Conservation (phyloP, 2,888 invertebrate genomes). For the Nowickia ferox region DNA sequence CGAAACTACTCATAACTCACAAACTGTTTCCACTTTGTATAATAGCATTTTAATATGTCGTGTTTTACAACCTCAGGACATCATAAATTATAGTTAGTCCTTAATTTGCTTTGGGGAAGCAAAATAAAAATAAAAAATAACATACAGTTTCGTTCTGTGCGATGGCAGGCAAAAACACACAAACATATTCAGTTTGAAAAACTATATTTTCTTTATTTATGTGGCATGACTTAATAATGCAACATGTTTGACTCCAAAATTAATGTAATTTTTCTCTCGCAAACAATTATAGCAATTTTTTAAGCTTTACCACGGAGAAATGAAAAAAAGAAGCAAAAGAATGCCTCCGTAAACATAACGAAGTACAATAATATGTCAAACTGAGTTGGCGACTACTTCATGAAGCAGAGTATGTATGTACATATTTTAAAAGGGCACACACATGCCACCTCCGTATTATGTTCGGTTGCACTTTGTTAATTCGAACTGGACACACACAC, state of each 20-base stretch:
- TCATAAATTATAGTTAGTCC: slow-evolving; percentile 49
- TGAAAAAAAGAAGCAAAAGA: slow-evolving; percentile 7
- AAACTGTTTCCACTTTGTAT: not conserved
- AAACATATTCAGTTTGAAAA: not conserved
- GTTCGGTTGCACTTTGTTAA: slow-evolving; percentile 21
- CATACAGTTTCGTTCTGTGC: slow-evolving; percentile 1
- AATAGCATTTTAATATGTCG: slow-evolving; percentile 52
- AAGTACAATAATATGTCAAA: slow-evolving; percentile 33
- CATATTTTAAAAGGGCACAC: slow-evolving; percentile 31
- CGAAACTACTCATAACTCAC: not conserved
- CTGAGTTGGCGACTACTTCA: slow-evolving; percentile 18
- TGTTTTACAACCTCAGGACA: slow-evolving; percentile 43
- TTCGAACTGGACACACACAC: slow-evolving; percentile 33
- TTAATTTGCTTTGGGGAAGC: slow-evolving; percentile 27
- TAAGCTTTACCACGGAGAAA: not conserved
- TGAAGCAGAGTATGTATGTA: slow-evolving; percentile 2
- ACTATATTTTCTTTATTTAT: slow-evolving; percentile 19
- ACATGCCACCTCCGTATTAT: slow-evolving; percentile 42
- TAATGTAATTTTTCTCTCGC: slow-evolving; percentile 6
- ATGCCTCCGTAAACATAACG: slow-evolving; percentile 48
- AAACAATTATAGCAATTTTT: slow-evolving; percentile 45
- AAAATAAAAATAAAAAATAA: not conserved
- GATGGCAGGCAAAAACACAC: slow-evolving; percentile 1
- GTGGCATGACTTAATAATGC: slow-evolving; percentile 41
- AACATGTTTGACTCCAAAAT: slow-evolving; percentile 33